Conservation (phyloP, 2,888 invertebrate species). For the Celastrina argiolus region DNA sequence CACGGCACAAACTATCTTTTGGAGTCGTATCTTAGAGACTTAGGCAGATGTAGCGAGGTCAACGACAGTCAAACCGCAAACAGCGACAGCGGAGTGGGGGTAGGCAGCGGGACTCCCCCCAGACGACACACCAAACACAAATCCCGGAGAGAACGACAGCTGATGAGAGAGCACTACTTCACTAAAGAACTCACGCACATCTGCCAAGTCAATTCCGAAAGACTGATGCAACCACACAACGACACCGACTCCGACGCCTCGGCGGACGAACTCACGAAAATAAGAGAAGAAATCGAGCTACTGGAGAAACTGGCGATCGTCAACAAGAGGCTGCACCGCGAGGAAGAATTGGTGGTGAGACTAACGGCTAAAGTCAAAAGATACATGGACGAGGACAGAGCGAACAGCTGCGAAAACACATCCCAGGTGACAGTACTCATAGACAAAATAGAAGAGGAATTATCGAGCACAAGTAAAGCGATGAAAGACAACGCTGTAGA, state of each 20-base stretch:
- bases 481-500: constrained; percentile 74
- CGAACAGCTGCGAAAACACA: constrained; percentile 68
- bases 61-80: constrained; percentile 80
- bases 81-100: constrained; percentile 83
- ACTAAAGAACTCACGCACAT: constrained; percentile 74
- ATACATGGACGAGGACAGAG: constrained; percentile 74
- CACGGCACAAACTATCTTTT: constrained; percentile 88
- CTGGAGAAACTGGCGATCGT: constrained; percentile 85
- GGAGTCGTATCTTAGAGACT: constrained; percentile 82
- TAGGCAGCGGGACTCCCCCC: constrained; percentile 81
- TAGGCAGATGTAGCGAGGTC: constrained; percentile 64
- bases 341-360: constrained; percentile 84
- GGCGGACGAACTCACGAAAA: constrained; percentile 74
- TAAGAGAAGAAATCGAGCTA: constrained; percentile 83
- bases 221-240: constrained; percentile 61
- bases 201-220: constrained; percentile 72
- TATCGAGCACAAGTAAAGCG: constrained; percentile 70
- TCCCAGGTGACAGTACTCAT: constrained; percentile 68
- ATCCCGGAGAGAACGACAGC: constrained; percentile 72
- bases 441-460: constrained; percentile 72
- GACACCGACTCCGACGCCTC: constrained; percentile 73
- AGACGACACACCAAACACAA: constrained; percentile 73
- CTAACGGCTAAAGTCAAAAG: constrained; percentile 81
- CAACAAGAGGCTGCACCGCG: constrained; percentile 84
- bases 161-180: constrained; percentile 76